A percentile compares a stretch with the other conserved stretches of the same genome.
phyloP scores from a whole-genome alignment of 2,113 vertebrate species.

The Anthoscopus minutus region DNA sequence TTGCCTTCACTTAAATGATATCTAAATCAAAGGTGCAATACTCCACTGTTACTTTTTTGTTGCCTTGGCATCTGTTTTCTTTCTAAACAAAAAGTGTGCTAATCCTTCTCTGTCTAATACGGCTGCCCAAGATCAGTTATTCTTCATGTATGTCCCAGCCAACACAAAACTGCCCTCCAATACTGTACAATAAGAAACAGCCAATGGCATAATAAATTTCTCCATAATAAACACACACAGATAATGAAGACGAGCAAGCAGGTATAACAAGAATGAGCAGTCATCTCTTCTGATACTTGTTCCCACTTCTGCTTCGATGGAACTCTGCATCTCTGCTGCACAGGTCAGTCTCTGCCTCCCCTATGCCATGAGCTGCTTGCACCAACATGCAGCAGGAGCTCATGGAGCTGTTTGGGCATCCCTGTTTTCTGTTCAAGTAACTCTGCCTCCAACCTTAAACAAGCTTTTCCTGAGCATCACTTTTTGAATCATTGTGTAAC shows the following conservation, averaged over 20 bases:
- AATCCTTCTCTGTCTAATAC: not conserved
- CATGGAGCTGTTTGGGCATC: not conserved
- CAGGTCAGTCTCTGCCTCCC: not conserved
- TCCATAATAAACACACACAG: not conserved
- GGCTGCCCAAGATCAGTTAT: not conserved
- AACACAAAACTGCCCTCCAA: not conserved
- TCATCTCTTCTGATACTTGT: not conserved
- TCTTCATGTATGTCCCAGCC: not conserved
- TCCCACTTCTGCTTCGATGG: not conserved
- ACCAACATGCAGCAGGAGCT: not conserved
- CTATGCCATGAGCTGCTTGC: not conserved
- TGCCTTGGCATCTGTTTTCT: not conserved
- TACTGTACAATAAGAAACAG: not conserved
- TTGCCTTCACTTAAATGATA: not conserved
- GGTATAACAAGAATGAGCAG: not conserved
- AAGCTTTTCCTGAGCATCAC: not conserved
- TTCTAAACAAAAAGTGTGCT: not conserved
- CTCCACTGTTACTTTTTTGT: not conserved
- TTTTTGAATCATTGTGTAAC: not conserved
- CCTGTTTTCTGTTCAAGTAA: not conserved
- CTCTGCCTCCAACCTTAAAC: not conserved
- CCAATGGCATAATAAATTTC: not conserved
- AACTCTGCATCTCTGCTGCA: not conserved
- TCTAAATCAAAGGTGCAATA: not conserved
- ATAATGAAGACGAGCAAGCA: not conserved